Evolutionary conservation across 2,888 invertebrate species (phyloP), one percentile per base, ranked within the genome.

Genomic region (Macaria notata): DNA sequence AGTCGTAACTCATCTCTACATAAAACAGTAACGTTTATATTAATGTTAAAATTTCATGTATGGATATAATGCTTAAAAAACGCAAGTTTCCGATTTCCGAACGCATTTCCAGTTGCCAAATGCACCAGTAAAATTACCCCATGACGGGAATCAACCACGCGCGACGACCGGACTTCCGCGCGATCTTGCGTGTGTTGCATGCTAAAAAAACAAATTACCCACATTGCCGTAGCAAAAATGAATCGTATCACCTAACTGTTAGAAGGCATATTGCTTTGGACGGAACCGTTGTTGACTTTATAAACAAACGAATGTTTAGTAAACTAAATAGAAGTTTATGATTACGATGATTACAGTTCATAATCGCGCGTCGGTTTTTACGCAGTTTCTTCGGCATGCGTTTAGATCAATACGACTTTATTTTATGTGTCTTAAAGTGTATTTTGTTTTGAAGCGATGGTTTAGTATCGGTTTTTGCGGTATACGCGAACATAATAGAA

Each of bases 131-230:
- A 57, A 64, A 66, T 66, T 66, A 64, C 66, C 64, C 59, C 59
- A 62, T 46, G 57, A 53, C 52, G 19, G 53, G 48, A 9, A 46
- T 47, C 57, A 56, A n/a, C 47, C 49, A 63, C 42, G 72, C 75
- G 71, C 72, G 73, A 69, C 72, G 62, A 31, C 33, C 63, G 59
- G 63, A 68, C 78, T 78, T 77, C 79, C 79, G 73, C 64, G 65
- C 70, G 66, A 66, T 69, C 69, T 75, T 54, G 66, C 64, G 61
- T 68, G 50, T 52, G 46, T 31, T 50, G 64, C 61, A 63, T 64
- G 60, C 54, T 45, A 57, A 59, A 57, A 51, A 39, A 44, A 44
- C 30, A 38, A 44, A 36, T 44, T 50, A 30, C n/a, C 4, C 41
- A n/a, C 9, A 38, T 41, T 41, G 8, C 9, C 41, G 3, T n/a